Evolutionary conservation across 2,888 invertebrate genomes (phyloP).

Genomic region (Pseudococcus viburni): DNA sequence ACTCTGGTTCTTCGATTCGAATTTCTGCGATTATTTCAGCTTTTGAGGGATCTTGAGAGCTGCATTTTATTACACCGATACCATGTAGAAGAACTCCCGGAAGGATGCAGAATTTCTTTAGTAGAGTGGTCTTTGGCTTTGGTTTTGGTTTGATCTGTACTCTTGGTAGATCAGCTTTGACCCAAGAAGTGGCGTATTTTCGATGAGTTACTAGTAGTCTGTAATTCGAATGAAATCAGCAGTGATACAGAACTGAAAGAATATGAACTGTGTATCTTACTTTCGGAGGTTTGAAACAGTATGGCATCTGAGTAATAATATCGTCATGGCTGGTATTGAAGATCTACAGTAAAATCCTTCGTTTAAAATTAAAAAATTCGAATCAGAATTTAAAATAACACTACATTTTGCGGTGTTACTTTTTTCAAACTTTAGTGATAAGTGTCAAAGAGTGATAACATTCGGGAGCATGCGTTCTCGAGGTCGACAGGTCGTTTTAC

Average conservation of each 20-base stretch:
- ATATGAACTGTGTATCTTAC: not conserved
- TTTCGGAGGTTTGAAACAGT: constrained; percentile 13
- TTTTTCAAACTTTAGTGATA: not conserved
- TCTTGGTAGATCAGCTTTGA: not conserved
- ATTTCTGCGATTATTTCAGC: constrained; percentile 2
- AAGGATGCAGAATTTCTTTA: constrained; percentile 14
- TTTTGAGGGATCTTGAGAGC: not conserved
- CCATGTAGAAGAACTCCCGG: constrained; percentile 1
- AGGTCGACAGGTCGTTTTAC: constrained; percentile 13
- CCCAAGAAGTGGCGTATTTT: not conserved
- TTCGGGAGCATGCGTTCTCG: not conserved
- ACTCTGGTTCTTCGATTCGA: constrained; percentile 69
- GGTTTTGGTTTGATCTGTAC: constrained; percentile 5
- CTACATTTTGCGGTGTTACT: not conserved
- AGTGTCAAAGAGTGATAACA: not conserved
- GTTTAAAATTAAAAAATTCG: not conserved
- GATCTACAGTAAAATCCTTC: not conserved
- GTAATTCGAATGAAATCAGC: not conserved
- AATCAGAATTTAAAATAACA: not conserved
- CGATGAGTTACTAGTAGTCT: not conserved
- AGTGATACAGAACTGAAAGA: not conserved
- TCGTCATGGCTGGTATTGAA: not conserved
- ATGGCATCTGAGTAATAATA: constrained; percentile 5
- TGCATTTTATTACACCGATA: not conserved
- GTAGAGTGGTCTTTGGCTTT: not conserved